Evolutionary conservation across 2,888 invertebrate species (phyloP).

Genomic region (Strigamia transsilvanica): DNA sequence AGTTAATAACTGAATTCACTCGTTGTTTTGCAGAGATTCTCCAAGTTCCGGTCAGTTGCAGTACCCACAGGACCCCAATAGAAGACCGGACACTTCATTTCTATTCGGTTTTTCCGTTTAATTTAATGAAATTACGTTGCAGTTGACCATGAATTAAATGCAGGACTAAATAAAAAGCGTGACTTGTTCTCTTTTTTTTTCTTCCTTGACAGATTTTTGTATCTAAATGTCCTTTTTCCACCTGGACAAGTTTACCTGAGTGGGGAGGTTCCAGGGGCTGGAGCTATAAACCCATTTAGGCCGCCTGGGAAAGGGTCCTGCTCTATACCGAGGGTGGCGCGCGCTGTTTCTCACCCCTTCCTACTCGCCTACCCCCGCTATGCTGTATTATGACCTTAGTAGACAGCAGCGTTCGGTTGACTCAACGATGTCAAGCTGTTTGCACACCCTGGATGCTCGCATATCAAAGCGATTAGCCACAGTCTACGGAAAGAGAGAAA

Average conservation of each 20-base stretch:
- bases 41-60: too few species aligned
- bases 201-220: background rate
- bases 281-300: constrained; percentile 45
- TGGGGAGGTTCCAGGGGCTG: constrained; percentile 38
- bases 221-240: background rate
- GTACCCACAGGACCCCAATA: too few species aligned
- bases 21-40: too few species aligned
- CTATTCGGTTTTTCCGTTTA: too few species aligned
- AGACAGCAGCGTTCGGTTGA: constrained; percentile 19
- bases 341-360: constrained; percentile 11
- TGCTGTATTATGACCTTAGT: constrained; percentile 22
- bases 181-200: background rate
- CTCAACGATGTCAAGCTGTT: constrained; percentile 42
- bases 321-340: constrained; percentile 21
- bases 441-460: constrained; percentile 28
- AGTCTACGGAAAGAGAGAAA: background rate
- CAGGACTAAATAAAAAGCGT: background rate
- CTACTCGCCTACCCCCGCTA: background rate
- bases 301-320: constrained; percentile 22
- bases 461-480: constrained; percentile 36
- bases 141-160: too few species aligned
- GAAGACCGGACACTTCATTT: too few species aligned
- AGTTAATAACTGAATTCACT: too few species aligned
- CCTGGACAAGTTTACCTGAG: constrained; percentile 46
- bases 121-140: too few species aligned